Conservation (phyloP, 2,113 vertebrate genomes). For the crab-eating macaque (Macaca fascicularis) region DNA sequence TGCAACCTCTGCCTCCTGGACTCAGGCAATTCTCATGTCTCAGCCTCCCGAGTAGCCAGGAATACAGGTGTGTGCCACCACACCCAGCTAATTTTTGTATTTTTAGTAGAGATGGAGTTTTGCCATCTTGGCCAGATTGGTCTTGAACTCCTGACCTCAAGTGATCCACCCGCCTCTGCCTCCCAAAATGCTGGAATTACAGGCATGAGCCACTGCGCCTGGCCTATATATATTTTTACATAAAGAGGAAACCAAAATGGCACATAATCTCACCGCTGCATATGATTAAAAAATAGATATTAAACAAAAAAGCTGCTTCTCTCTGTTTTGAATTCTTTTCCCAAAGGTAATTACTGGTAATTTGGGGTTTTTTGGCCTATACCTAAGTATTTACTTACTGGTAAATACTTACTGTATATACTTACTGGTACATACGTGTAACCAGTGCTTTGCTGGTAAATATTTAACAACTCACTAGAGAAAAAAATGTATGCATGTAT, state of each 20-base stretch:
- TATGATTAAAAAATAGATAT: background rate
- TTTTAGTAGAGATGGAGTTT: too few species aligned
- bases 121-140: too few species aligned
- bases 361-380: background rate
- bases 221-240: background rate
- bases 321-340: background rate
- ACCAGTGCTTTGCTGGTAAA: background rate
- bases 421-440: background rate
- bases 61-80: too few species aligned
- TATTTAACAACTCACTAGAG: background rate
- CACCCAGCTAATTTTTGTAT: too few species aligned
- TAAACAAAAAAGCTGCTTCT: background rate
- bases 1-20: too few species aligned
- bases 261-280: background rate
- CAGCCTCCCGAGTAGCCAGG: too few species aligned
- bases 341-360: background rate
- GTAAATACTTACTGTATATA: background rate
- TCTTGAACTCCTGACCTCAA: too few species aligned
- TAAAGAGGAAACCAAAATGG: background rate
- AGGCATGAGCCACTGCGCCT: too few species aligned
- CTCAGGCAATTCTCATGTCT: too few species aligned
- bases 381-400: background rate
- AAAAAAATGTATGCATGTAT: background rate
- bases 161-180: too few species aligned
- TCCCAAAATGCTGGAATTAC: too few species aligned